These are phyloP conservation scores for Isichthys henryi DNA, from an alignment of 2,113 vertebrate species.

Conservation along the genomic window DNA sequence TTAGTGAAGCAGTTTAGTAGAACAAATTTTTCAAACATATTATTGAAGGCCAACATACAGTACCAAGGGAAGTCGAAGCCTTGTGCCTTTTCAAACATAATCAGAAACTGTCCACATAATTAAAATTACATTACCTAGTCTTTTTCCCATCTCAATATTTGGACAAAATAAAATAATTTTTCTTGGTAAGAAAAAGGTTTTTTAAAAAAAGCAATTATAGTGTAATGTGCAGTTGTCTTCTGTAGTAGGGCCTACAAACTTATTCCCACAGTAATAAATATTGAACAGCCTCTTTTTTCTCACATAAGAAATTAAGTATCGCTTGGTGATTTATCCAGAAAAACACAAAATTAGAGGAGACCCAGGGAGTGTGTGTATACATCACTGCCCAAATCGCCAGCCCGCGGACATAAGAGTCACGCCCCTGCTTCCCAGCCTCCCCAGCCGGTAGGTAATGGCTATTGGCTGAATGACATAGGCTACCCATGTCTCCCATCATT, in stretches of 20 bases:
- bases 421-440: neutral
- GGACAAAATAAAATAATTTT: neutral
- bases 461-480: neutral
- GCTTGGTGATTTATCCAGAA: neutral
- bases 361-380: neutral
- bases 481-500: neutral
- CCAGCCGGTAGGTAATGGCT: neutral
- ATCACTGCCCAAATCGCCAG: neutral
- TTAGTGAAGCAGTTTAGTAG: neutral
- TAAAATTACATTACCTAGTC: slow-evolving; percentile 14
- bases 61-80: neutral
- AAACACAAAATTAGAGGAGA: neutral
- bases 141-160: neutral
- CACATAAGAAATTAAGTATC: neutral
- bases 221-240: neutral
- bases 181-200: neutral
- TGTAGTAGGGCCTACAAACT: neutral
- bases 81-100: neutral
- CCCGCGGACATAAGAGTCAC: neutral
- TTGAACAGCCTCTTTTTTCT: neutral
- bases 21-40: neutral
- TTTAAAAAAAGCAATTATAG: slow-evolving; percentile 17
- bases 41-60: neutral
- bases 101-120: neutral
- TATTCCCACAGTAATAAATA: neutral